Evolutionary conservation across 2,888 invertebrate species (phyloP), one percentile per base, ranked within the genome.

Genomic region (Standfussiana lucernea): DNA sequence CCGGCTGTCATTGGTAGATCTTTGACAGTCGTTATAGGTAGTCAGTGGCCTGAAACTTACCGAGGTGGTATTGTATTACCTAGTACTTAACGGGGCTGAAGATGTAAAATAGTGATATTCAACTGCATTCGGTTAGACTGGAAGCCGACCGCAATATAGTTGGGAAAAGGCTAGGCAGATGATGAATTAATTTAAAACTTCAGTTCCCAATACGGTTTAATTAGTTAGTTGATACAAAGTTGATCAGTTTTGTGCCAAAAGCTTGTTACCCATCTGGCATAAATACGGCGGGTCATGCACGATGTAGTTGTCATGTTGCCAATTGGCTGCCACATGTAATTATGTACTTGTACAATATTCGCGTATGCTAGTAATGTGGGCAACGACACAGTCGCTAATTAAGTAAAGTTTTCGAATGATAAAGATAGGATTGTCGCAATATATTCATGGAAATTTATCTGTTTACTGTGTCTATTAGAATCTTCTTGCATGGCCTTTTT

Each of bases 251-350:
- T 18, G 50, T 77, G 67, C 53, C 62, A 70, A 73, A 40, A 28
- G 45, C 13, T 66, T 53, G 53, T 66, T 45, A 40, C 42, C 50
- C 64, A 75, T 67, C 21, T 80, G 71, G 61, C 68, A 35, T 68
- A 24, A 80, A 37, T 56, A 61, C 8, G 0, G 10, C 15, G 13
- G 8, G n/a, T 24, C 11, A 42, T 59, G 40, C 15, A 7, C 15
- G 21, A 37, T 67, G 28, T 11, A 45, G 42, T 82, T 85, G 82
- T 50, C 45, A 76, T 47, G 13, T 37, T 82, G 69, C 82, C 85
- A 83, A 72, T 32, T 82, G 69, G 65, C 72, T n/a, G 35, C 32
- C 11, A 28, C 18, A 2, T 1, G 13, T 50, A 67, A 59, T 62
- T 70, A 40, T 40, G 66, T 45, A 50, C 37, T 35, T 40, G 66